Evolutionary conservation across 2,797 vertebrate species (phyloP), one percentile per base, ranked within the genome.

Genomic region (Megalops cyprinoides): DNA sequence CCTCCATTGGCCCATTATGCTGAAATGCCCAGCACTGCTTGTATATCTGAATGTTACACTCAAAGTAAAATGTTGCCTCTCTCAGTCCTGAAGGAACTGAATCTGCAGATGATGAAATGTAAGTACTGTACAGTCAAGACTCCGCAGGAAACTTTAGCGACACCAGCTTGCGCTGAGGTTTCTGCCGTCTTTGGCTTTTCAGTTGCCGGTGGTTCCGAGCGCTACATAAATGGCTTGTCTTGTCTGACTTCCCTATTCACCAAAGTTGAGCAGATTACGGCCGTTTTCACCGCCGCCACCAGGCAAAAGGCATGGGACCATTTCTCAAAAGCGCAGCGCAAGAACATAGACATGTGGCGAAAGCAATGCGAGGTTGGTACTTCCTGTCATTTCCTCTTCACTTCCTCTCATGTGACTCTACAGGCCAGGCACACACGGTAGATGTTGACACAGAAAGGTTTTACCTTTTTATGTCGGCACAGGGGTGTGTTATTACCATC

Each of bases 261-360:
- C 93, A 93, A 97, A 99, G 98, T 99, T 94, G 98, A 99, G 96
- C 97, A 99, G 97, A 99, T 99, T 96, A 96, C 95, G 92, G 93
- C 95, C 91, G 97, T 99, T 94, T 99, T 99, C 96, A 96, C 95
- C 95, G 97, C 97, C 92, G 96, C 98, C 92, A 95, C 96, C 95
- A 95, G 97, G 93, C 97, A 99, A 96, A 98, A 98, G 97, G 97
- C 98, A 92, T 99, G 98, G 98, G 98, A 99, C 96, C 98, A 99
- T 98, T 99, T 99, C 97, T 97, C 98, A 92, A 99, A 99, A 97
- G 97, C 98, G 84, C 98, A 99, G 94, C 97, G 98, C 95, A 99
- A 98, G 97, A 99, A 99, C 96, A 97, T 99, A 96, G 98, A 99
- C 95, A 97, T 98, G 93, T 99, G 98, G 98, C 94, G 97, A 93